These are phyloP conservation scores for Atopsyche davidsoni DNA, from an alignment of 1,140 invertebrate species.

Conservation along the genomic window DNA sequence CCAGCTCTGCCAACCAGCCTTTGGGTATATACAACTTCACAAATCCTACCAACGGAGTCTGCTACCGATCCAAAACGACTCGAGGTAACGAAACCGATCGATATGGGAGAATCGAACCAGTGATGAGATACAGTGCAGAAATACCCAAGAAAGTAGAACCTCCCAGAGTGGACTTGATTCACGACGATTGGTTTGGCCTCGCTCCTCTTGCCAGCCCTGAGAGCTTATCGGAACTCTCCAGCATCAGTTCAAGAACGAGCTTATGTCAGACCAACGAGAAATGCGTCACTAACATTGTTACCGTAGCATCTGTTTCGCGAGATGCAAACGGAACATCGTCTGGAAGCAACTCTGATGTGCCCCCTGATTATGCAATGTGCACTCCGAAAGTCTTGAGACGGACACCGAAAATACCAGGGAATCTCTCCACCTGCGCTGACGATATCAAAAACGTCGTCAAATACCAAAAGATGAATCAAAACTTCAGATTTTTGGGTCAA, in stretches of 20 bases:
- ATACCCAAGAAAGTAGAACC: constrained; percentile 12
- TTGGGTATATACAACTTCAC: constrained; percentile 27
- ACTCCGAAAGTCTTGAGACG: constrained; percentile 53
- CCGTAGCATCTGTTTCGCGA: constrained; percentile 28
- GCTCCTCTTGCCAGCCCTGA: constrained; percentile 82
- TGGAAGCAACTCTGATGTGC: constrained; percentile 10
- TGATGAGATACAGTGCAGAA: constrained; percentile 1
- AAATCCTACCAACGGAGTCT: constrained; percentile 20
- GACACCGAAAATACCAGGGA: constrained; percentile 60
- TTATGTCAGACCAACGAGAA: constrained; percentile 39
- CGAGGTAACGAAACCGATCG: constrained; percentile 1
- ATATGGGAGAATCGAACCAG: constrained; percentile 8
- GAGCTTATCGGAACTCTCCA: constrained; percentile 74
- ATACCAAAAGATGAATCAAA: constrained; percentile 51
- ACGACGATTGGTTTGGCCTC: constrained; percentile 60
- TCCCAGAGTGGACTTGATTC: constrained; percentile 44
- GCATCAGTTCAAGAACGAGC: constrained; percentile 52
- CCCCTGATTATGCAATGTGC: constrained; percentile 40
- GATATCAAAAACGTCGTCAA: constrained; percentile 55
- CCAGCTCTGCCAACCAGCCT: constrained; percentile 24
- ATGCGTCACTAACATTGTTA: constrained; percentile 35
- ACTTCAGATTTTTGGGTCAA: constrained; percentile 41
- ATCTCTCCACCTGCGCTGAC: constrained; percentile 59
- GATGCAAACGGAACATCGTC: constrained; percentile 18
- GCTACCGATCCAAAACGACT: constrained; percentile 18